Percentiles rank a stretch among this genome's conserved stretches.
phyloP scores from a whole-genome alignment of 2,888 invertebrate genomes.

The Agriopis leucophaearia region DNA sequence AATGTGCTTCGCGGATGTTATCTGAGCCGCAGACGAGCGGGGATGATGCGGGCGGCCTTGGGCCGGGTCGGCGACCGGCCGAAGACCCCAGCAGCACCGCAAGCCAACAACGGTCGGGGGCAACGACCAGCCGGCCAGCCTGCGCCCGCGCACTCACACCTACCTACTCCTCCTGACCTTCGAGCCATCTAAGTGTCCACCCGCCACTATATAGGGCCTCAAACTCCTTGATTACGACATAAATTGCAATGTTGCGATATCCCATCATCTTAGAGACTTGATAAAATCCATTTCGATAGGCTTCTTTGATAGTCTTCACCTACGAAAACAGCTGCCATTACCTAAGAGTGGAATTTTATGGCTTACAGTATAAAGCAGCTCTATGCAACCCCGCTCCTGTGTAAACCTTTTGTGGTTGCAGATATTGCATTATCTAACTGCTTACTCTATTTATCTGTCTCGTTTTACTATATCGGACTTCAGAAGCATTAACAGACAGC shows the following conservation, averaged over 20 bases:
- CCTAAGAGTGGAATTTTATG: neutral
- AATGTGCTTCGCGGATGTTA: slow-evolving; percentile 64
- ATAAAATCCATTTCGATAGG: slow-evolving; percentile 18
- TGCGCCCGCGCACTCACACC: slow-evolving; percentile 66
- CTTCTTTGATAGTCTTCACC: neutral
- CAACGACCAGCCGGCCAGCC: slow-evolving; percentile 80
- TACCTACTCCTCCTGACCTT: slow-evolving; percentile 72
- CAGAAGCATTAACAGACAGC: slow-evolving; percentile 28
- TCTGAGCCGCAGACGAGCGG: slow-evolving; percentile 73
- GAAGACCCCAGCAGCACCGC: slow-evolving; percentile 84
- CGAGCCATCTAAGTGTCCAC: slow-evolving; percentile 50
- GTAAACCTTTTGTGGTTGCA: slow-evolving; percentile 13
- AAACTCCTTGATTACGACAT: slow-evolving; percentile 40
- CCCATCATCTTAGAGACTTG: slow-evolving; percentile 8
- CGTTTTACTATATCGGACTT: slow-evolving; percentile 21
- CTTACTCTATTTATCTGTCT: slow-evolving; percentile 8
- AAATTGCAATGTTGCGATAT: slow-evolving; percentile 39
- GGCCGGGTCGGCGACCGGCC: slow-evolving; percentile 84
- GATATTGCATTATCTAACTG: slow-evolving; percentile 21
- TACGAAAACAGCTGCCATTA: neutral
- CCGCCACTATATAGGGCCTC: slow-evolving; percentile 49
- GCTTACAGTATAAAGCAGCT: neutral
- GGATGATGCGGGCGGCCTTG: slow-evolving; percentile 86
- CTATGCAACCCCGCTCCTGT: neutral
- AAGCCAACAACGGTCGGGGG: slow-evolving; percentile 85